These are phyloP conservation scores for Nemoura dubitans DNA, from an alignment of 2,888 invertebrate species.

Conservation along the genomic window DNA sequence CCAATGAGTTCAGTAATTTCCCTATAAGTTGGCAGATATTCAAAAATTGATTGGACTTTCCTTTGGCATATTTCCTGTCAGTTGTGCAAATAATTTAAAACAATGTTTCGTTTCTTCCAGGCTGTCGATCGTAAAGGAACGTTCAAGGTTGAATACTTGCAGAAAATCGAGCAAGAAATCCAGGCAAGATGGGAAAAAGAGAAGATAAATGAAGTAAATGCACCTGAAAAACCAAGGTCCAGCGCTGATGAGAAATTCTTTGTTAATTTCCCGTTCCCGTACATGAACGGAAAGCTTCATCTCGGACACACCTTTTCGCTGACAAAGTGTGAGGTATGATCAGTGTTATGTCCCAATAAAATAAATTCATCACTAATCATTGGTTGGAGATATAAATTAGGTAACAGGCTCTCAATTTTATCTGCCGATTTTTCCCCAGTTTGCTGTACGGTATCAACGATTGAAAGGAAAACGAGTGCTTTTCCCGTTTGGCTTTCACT, in stretches of 20 bases:
- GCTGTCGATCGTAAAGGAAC: conserved; percentile 83
- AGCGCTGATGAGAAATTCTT: conserved; percentile 82
- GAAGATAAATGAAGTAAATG: conserved; percentile 85
- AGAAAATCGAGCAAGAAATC: conserved; percentile 86
- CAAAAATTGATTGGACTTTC: no score
- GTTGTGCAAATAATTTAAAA: background rate
- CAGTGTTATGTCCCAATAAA: background rate
- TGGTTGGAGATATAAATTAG: background rate
- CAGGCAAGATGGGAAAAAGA: conserved; percentile 87
- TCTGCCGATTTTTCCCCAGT: conserved; percentile 65
- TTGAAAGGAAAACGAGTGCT: conserved; percentile 89
- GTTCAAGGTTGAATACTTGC: conserved; percentile 93
- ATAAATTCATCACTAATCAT: conserved; percentile 64
- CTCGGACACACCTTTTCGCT: conserved; percentile 97
- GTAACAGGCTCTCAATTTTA: conserved; percentile 37
- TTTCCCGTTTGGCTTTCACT: conserved; percentile 98
- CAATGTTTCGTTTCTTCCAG: conserved; percentile 34
- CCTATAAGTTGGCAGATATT: no score
- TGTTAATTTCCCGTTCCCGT: conserved; percentile 97
- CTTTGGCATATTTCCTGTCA: no score
- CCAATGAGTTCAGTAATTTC: no score
- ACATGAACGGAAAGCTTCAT: conserved; percentile 99
- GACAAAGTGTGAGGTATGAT: conserved; percentile 90
- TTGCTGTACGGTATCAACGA: conserved; percentile 91
- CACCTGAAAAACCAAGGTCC: conserved; percentile 69